phyloP scores from a whole-genome alignment of 1,140 invertebrate species.

The Drosophila lowei region DNA sequence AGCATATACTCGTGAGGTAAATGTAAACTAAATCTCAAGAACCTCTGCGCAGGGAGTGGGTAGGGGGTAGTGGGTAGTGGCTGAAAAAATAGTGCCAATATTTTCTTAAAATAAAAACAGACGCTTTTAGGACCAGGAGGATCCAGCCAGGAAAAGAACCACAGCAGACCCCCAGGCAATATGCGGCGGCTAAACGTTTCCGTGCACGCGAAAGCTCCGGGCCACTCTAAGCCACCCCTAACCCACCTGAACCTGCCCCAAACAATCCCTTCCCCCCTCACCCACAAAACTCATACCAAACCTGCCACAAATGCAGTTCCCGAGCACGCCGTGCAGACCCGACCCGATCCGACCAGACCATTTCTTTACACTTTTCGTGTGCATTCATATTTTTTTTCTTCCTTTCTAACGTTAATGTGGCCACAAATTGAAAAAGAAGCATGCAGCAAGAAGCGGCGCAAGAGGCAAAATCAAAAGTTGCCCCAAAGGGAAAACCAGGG shows the following conservation, averaged over 20 bases:
- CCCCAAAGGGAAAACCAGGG: conserved; percentile 31
- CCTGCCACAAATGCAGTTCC: conserved; percentile 19
- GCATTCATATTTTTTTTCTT: conserved; percentile 66
- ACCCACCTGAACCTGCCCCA: not conserved
- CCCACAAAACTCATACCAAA: not conserved
- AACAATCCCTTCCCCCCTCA: not conserved
- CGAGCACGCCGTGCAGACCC: not conserved
- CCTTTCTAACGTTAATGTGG: conserved; percentile 77
- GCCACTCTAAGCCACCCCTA: conserved; percentile 12
- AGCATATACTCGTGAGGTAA: conserved; percentile 21
- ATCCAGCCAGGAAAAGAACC: conserved; percentile 1
- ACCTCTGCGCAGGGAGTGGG: not conserved
- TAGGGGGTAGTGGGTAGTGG: not conserved
- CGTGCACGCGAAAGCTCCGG: conserved; percentile 69
- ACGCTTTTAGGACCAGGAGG: conserved; percentile 39
- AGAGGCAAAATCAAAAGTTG: conserved; percentile 60
- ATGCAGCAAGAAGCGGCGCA: conserved; percentile 20
- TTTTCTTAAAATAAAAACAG: conserved; percentile 79
- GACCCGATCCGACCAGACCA: conserved; percentile 35
- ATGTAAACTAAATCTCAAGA: conserved; percentile 49
- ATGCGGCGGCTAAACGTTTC: conserved; percentile 77
- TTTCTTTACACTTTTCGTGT: conserved; percentile 78
- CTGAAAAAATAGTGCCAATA: conserved; percentile 63
- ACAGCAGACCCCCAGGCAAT: conserved; percentile 54
- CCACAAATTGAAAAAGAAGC: conserved; percentile 79